These are phyloP conservation scores for Oceanodroma tethys DNA, from an alignment of 2,113 vertebrate species.

Conservation along the genomic window DNA sequence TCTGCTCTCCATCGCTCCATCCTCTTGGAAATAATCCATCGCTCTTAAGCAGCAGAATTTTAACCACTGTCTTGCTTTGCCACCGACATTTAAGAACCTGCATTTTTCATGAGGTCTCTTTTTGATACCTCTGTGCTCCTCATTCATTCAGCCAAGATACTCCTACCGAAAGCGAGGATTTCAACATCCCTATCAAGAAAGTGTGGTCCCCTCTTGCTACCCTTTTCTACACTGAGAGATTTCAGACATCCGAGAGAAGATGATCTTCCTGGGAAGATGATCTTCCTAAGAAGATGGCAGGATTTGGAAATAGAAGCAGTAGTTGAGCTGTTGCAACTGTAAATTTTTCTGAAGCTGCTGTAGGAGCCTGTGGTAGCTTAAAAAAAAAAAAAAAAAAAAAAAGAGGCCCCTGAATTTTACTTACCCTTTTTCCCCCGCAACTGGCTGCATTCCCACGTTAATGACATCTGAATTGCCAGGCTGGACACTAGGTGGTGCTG, in stretches of 20 bases:
- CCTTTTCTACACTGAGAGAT: background rate
- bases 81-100: background rate
- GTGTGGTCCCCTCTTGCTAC: fast-evolving
- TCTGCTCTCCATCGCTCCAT: background rate
- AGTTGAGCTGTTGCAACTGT: background rate
- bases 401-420: background rate
- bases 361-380: background rate
- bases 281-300: background rate
- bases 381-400: background rate
- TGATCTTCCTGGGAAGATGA: background rate
- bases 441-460: fast-evolving
- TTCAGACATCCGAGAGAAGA: background rate
- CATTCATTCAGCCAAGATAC: background rate
- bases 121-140: background rate
- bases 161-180: background rate
- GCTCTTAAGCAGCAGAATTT: background rate
- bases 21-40: background rate
- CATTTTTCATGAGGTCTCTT: background rate
- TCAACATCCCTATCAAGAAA: background rate
- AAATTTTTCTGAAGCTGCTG: background rate
- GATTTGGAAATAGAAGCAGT: background rate
- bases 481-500: constrained; percentile 59
- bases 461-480: background rate
- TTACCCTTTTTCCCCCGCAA: fast-evolving
- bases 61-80: background rate